These are phyloP conservation scores for Hesperophylax magnus DNA, from an alignment of 1,140 invertebrate genomes.

Conservation along the genomic window DNA sequence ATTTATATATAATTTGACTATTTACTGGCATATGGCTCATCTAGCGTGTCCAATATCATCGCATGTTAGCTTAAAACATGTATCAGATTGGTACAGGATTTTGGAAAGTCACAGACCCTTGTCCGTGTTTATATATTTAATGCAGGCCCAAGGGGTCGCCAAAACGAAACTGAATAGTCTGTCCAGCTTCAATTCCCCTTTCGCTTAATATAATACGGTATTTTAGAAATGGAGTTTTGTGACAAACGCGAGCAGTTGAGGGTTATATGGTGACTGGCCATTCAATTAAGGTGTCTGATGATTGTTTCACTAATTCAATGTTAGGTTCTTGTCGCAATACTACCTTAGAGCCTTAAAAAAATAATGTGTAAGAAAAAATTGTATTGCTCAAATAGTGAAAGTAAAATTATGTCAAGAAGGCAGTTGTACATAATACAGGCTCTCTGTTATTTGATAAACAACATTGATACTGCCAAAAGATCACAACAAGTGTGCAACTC, in stretches of 20 bases:
- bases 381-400: too few relatives aligned
- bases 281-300: not conserved
- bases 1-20: not conserved
- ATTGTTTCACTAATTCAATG: too few relatives aligned
- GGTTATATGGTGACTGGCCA: not conserved
- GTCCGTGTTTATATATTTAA: slow-evolving; percentile 11
- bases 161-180: slow-evolving; percentile 11
- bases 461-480: too few relatives aligned
- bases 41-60: not conserved
- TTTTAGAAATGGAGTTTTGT: not conserved
- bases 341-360: too few relatives aligned
- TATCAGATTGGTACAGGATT: not conserved
- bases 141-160: not conserved
- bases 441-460: too few relatives aligned
- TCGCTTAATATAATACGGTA: not conserved
- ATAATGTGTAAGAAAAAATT: too few relatives aligned
- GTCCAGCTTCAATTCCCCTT: not conserved
- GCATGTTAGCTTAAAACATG: not conserved
- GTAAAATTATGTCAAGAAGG: too few relatives aligned
- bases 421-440: too few relatives aligned
- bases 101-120: slow-evolving; percentile 8
- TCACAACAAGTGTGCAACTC: too few relatives aligned
- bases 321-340: too few relatives aligned
- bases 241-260: slow-evolving; percentile 3
- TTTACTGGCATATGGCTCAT: not conserved